A percentile compares a stretch with the other conserved stretches of the same genome.
These are phyloP conservation scores for Melanotaenia boesemani DNA, from an alignment of 2,797 vertebrate genomes.

Conservation along the genomic window DNA sequence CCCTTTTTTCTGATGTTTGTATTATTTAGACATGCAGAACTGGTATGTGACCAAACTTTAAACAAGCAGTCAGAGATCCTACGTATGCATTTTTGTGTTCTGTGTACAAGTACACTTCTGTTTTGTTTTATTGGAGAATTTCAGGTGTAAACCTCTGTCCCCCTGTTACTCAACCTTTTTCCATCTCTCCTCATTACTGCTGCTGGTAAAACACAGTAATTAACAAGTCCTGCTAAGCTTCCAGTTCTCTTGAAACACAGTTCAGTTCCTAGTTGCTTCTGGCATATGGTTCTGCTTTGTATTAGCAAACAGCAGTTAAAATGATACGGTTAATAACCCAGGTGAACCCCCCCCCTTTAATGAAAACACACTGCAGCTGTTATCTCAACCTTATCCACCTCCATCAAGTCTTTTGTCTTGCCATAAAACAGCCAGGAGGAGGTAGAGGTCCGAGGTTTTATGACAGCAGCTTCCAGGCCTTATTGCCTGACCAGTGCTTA, in stretches of 20 bases:
- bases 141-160: slow-evolving; percentile 66
- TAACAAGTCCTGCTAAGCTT: slow-evolving; percentile 45
- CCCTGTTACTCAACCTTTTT: slow-evolving; percentile 29
- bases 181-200: slow-evolving; percentile 58
- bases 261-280: slow-evolving; percentile 26
- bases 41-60: slow-evolving; percentile 19
- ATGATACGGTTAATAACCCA: slow-evolving; percentile 59
- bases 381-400: slow-evolving; percentile 36
- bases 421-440: slow-evolving; percentile 31
- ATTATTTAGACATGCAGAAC: slow-evolving; percentile 14
- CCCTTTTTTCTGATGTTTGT: slow-evolving; percentile 4
- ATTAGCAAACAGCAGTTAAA: slow-evolving; percentile 57
- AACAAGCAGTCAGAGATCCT: slow-evolving; percentile 7
- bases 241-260: slow-evolving; percentile 35
- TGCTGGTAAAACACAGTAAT: slow-evolving; percentile 68
- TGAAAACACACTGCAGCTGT: slow-evolving; percentile 60
- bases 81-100: slow-evolving; percentile 1
- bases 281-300: slow-evolving; percentile 49
- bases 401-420: slow-evolving; percentile 30
- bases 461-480: slow-evolving; percentile 32
- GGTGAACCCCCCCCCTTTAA: slow-evolving; percentile 18
- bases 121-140: slow-evolving; percentile 62
- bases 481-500: slow-evolving; percentile 25
- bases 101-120: slow-evolving; percentile 19
- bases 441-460: slow-evolving; percentile 47